phyloP scores from a whole-genome alignment of 2,113 vertebrate genomes.

The Columba livia region DNA sequence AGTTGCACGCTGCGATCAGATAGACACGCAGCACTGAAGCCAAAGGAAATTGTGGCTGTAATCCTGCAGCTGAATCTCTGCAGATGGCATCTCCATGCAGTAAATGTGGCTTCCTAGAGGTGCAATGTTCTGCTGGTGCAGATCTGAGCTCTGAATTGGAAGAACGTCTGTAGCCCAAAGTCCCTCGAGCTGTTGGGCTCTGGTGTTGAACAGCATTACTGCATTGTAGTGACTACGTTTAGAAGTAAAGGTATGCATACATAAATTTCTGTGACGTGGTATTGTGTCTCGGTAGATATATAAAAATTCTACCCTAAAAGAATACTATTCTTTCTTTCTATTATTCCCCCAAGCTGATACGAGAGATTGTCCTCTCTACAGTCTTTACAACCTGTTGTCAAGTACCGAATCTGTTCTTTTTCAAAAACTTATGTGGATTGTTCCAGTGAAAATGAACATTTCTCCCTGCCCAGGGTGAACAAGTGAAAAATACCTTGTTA shows the following conservation, averaged over 20 bases:
- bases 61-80: slow-evolving; percentile 56
- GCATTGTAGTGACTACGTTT: background rate
- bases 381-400: background rate
- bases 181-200: background rate
- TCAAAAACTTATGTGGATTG: background rate
- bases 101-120: slow-evolving; percentile 27
- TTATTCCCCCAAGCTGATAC: background rate
- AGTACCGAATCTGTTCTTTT: background rate
- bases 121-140: background rate
- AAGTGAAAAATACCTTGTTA: background rate
- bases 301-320: background rate
- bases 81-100: slow-evolving; percentile 46
- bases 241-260: slow-evolving; percentile 28
- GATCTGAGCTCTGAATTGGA: background rate
- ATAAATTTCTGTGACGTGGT: slow-evolving; percentile 15
- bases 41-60: slow-evolving; percentile 49
- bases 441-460: background rate
- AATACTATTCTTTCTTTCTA: background rate
- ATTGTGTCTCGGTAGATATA: background rate
- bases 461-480: background rate
- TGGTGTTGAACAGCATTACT: background rate
- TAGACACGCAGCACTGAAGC: slow-evolving; percentile 26
- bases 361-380: background rate
- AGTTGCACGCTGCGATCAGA: slow-evolving; percentile 16
- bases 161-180: background rate